Percentiles rank a stretch among this genome's conserved stretches.
Conservation (phyloP, 2,797 vertebrate genomes). For the Lutjanus campechanus region DNA sequence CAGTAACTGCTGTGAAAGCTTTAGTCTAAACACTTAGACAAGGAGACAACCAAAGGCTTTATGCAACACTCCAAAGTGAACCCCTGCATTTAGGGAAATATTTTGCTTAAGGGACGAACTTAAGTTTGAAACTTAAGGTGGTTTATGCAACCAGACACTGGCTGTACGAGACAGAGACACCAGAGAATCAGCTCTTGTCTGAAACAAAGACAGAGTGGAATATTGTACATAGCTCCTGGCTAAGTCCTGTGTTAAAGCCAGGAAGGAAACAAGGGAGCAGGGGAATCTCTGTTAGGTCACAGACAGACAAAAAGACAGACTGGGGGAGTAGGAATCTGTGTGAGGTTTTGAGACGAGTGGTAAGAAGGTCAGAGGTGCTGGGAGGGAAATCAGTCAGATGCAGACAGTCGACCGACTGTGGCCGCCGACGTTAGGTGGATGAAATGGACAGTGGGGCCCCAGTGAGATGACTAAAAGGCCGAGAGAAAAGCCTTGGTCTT, state of each 20-base stretch:
- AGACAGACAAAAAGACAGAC: slow-evolving; percentile 72
- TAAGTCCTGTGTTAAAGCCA: slow-evolving; percentile 40
- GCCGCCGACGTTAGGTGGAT: slow-evolving; percentile 50
- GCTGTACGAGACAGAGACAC: slow-evolving; percentile 42
- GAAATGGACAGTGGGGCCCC: slow-evolving; percentile 64
- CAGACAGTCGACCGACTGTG: slow-evolving; percentile 69
- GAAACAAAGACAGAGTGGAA: slow-evolving; percentile 65
- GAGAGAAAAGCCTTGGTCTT: slow-evolving; percentile 77
- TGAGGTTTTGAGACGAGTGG: slow-evolving; percentile 61
- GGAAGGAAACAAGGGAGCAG: slow-evolving; percentile 63
- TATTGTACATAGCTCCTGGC: slow-evolving; percentile 39
- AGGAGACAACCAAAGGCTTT: no score
- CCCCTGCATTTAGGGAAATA: no score
- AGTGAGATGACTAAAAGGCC: slow-evolving; percentile 80
- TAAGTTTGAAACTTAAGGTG: no score
- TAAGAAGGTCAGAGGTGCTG: slow-evolving; percentile 68
- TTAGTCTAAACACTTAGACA: no score
- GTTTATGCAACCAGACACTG: not conserved
- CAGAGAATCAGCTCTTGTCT: slow-evolving; percentile 36
- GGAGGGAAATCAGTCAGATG: slow-evolving; percentile 57
- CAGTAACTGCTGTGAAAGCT: no score
- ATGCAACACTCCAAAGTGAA: no score
- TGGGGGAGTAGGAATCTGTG: slow-evolving; percentile 70
- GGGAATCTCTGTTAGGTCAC: slow-evolving; percentile 68
- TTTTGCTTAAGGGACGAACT: no score